Evolutionary conservation across 2,797 vertebrate genomes (phyloP).

Genomic region (Coccyzus lansbergi): DNA sequence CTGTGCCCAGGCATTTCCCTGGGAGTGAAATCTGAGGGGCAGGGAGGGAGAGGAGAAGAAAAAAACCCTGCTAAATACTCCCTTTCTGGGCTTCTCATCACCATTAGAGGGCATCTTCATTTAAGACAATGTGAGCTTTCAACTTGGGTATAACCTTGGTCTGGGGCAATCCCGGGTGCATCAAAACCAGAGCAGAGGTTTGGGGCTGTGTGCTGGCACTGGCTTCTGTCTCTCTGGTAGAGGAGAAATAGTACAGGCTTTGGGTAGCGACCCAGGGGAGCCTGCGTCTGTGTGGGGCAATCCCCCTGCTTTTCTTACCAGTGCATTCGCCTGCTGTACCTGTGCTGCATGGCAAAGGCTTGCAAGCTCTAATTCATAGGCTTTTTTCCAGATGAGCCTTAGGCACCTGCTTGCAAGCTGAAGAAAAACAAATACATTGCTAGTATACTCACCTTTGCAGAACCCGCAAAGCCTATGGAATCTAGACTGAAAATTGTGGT

Average conservation of each 20-base stretch:
- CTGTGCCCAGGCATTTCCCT: neutral
- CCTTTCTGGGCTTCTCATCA: neutral
- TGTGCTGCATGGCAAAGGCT: neutral
- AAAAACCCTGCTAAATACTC: neutral
- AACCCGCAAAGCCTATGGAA: neutral
- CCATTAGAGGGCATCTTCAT: neutral
- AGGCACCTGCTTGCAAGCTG: neutral
- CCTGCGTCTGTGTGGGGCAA: neutral
- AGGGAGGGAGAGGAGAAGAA: neutral
- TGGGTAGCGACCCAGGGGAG: neutral
- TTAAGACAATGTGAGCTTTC: neutral
- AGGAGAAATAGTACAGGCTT: neutral
- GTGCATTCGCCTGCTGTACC: neutral
- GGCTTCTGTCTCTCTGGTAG: neutral
- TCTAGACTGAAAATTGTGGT: neutral
- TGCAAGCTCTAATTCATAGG: neutral
- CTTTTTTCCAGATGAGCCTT: neutral
- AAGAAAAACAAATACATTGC: neutral
- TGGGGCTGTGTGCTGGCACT: neutral
- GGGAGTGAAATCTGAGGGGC: neutral
- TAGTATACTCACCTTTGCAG: neutral
- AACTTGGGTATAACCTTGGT: neutral
- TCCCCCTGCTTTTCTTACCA: neutral
- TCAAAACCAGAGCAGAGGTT: neutral
- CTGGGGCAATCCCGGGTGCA: neutral